phyloP scores from a whole-genome alignment of 2,797 vertebrate genomes.

The Parauchenoglanis ngamensis region DNA sequence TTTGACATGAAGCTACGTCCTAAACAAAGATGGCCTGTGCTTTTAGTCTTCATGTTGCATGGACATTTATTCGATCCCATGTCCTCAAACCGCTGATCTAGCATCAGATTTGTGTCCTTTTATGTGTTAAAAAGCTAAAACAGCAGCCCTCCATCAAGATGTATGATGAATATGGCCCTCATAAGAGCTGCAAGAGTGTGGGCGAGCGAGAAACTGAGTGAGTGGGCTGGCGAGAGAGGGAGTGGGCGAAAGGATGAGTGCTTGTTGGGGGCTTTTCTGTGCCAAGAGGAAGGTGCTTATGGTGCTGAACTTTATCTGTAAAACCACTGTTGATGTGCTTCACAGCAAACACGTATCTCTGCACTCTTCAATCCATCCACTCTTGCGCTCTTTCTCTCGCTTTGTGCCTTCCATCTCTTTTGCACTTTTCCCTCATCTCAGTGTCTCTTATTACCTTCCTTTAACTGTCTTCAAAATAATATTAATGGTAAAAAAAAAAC shows the following conservation, averaged over 20 bases:
- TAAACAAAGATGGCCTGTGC: not conserved
- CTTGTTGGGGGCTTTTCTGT: slow-evolving; percentile 39
- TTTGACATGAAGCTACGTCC: not conserved
- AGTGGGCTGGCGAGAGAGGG: slow-evolving; percentile 25
- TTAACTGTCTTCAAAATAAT: slow-evolving; percentile 30
- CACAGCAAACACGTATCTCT: slow-evolving; percentile 18
- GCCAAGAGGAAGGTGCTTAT: slow-evolving; percentile 34
- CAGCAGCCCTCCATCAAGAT: slow-evolving; percentile 18
- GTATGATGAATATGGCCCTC: slow-evolving; percentile 13
- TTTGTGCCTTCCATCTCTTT: not conserved
- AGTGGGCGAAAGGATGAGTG: slow-evolving; percentile 41
- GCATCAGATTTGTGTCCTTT: not conserved
- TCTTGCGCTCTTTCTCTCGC: slow-evolving; percentile 6
- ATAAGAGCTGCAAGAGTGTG: slow-evolving; percentile 28
- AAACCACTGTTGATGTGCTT: slow-evolving; percentile 30
- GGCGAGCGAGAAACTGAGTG: slow-evolving; percentile 16
- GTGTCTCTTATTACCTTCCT: slow-evolving; percentile 18
- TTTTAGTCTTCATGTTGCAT: not conserved
- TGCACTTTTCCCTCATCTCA: not conserved
- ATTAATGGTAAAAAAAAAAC: slow-evolving; percentile 41
- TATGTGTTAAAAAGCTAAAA: slow-evolving; percentile 32
- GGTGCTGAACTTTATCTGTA: slow-evolving; percentile 40
- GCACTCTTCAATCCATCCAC: slow-evolving; percentile 3
- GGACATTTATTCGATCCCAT: not conserved
- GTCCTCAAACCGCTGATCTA: slow-evolving; percentile 5